Conservation (phyloP, 2,113 vertebrate genomes). For the Austrofundulus limnaeus region DNA sequence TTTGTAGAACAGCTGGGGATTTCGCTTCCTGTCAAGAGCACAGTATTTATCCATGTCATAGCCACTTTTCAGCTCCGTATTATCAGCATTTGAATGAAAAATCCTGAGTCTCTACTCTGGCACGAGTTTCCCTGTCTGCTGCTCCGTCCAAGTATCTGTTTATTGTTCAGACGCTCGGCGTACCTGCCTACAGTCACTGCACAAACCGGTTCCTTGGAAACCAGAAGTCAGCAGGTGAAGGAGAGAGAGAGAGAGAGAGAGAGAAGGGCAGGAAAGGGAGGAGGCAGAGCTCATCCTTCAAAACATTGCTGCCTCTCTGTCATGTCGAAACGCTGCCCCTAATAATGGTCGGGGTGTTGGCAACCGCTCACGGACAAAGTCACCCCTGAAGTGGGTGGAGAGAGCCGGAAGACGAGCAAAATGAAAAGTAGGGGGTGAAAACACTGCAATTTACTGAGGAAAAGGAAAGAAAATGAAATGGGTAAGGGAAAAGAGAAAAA, state of each 20-base stretch:
- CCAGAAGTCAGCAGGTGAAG: conserved; percentile 38
- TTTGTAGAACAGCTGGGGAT: conserved; percentile 15
- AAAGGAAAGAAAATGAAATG: neutral
- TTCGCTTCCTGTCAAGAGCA: neutral
- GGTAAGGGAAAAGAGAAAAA: conserved; percentile 6
- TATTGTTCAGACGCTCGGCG: conserved; percentile 15
- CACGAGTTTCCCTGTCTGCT: conserved; percentile 10
- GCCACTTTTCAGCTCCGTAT: neutral
- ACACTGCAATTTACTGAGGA: conserved; percentile 9
- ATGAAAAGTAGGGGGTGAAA: neutral
- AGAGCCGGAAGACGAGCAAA: neutral
- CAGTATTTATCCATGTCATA: conserved; percentile 28
- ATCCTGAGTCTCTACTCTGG: neutral
- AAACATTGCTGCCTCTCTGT: conserved; percentile 20
- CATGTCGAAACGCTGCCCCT: conserved; percentile 19
- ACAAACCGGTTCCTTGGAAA: conserved; percentile 71
- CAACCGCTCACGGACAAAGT: conserved; percentile 28
- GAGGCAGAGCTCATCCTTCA: conserved; percentile 31
- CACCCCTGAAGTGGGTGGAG: conserved; percentile 10
- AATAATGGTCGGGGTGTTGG: conserved; percentile 15
- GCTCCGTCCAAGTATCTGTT: conserved; percentile 14
- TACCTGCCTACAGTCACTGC: conserved; percentile 32
- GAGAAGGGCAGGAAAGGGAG: conserved; percentile 26
- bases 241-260: conserved; percentile 9
- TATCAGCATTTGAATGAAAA: conserved; percentile 7